Percentiles rank a stretch among this genome's conserved stretches.
Conservation (phyloP, 1,140 invertebrate genomes). For the Leptinotarsa texana region DNA sequence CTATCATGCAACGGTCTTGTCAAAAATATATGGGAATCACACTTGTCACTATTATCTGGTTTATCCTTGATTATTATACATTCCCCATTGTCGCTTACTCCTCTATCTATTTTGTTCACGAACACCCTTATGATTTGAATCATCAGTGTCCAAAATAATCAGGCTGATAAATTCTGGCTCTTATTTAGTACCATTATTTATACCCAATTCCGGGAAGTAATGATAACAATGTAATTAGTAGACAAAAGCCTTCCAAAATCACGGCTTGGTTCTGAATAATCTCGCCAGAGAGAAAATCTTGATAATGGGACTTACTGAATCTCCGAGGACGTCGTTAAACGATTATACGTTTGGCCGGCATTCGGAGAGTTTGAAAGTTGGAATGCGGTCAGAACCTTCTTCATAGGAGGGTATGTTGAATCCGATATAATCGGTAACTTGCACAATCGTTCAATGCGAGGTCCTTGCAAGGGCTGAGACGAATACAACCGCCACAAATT, state of each 20-base stretch:
- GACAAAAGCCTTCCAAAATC: neutral
- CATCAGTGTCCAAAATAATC: neutral
- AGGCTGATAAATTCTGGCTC: neutral
- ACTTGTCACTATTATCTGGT: too few species aligned
- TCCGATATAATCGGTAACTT: too few species aligned
- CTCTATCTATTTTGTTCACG: neutral
- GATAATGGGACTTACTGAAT: neutral
- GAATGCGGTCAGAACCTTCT: neutral
- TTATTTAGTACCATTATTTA: neutral
- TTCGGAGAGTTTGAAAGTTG: neutral
- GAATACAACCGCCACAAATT: too few species aligned
- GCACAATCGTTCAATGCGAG: too few species aligned
- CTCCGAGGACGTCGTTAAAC: conserved; percentile 2
- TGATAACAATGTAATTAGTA: conserved; percentile 6
- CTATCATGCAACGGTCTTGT: too few species aligned
- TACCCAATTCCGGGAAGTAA: neutral
- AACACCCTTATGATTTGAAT: neutral
- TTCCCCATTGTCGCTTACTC: too few species aligned
- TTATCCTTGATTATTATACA: too few species aligned
- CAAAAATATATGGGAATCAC: too few species aligned
- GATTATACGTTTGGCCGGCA: neutral
- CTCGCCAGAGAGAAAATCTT: neutral
- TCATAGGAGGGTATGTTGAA: too few species aligned
- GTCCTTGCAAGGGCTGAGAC: too few species aligned
- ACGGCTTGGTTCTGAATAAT: conserved; percentile 2